phyloP scores from a whole-genome alignment of 1,140 invertebrate genomes.

The Lasioglossum baleicum region DNA sequence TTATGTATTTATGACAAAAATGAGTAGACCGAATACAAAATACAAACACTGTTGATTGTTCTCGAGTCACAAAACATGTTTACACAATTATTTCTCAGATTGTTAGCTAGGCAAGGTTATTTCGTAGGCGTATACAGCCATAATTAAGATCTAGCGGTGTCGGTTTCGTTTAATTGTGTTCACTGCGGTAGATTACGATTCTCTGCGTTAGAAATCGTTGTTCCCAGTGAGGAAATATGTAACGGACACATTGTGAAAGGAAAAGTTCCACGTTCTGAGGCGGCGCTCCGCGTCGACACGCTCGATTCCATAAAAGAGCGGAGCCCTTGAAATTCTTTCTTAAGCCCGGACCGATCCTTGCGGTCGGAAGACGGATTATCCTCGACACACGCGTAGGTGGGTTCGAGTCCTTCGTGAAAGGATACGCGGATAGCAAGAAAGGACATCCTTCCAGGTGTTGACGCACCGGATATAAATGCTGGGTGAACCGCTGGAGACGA shows the following conservation, averaged over 20 bases:
- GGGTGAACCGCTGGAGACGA: neutral
- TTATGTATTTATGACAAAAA: too few species aligned
- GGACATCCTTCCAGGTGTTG: neutral
- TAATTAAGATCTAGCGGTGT: too few species aligned
- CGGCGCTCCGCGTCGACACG: neutral
- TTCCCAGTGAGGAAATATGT: neutral
- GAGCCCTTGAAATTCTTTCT: constrained; percentile 41
- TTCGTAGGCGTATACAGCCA: too few species aligned
- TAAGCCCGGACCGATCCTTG: neutral
- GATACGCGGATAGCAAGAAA: neutral
- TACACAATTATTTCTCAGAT: too few species aligned
- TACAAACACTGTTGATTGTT: too few species aligned
- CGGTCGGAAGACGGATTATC: constrained; percentile 32
- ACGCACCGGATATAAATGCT: neutral
- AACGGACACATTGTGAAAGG: constrained; percentile 15
- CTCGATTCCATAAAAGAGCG: constrained; percentile 13
- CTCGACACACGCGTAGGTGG: constrained; percentile 5
- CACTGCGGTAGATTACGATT: neutral
- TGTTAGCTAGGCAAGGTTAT: too few species aligned
- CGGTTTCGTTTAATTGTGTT: too few species aligned
- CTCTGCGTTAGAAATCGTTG: neutral
- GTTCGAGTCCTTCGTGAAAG: neutral
- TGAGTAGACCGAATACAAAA: too few species aligned
- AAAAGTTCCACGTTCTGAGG: constrained; percentile 12
- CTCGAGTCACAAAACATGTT: too few species aligned